Percentiles rank a stretch among this genome's conserved stretches.
Evolutionary conservation across 2,888 invertebrate genomes (phyloP).

Genomic region (Sinodicranocentrus sp.): DNA sequence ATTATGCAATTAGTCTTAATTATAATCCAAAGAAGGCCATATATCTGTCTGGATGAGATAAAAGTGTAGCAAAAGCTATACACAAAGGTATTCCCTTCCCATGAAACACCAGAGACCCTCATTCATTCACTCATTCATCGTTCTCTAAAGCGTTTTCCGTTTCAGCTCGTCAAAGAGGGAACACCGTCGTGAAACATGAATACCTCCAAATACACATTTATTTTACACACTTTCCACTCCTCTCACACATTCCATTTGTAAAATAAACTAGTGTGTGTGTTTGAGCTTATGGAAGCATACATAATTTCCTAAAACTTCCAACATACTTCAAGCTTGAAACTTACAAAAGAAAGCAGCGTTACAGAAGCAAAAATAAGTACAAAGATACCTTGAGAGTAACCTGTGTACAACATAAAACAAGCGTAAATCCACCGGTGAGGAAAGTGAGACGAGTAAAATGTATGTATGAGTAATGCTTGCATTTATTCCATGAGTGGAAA

Average conservation of each 20-base stretch:
- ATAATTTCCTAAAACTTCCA: not conserved
- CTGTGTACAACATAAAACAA: too few relatives aligned
- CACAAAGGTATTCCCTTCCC: not conserved
- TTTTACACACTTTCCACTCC: not conserved
- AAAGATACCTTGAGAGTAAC: too few relatives aligned
- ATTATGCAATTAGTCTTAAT: slow-evolving; percentile 76
- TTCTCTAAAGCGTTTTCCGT: slow-evolving; percentile 7
- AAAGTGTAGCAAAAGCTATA: not conserved
- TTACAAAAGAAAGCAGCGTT: too few relatives aligned
- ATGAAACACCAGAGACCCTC: too few relatives aligned
- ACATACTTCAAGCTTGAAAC: too few relatives aligned
- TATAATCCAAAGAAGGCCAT: slow-evolving; percentile 70
- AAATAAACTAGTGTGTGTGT: not conserved
- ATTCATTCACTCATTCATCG: slow-evolving; percentile 19
- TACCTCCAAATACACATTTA: not conserved
- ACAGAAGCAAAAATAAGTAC: too few relatives aligned
- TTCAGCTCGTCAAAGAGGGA: not conserved
- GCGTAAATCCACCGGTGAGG: too few relatives aligned
- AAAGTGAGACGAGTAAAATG: too few relatives aligned
- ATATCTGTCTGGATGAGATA: slow-evolving; percentile 61
- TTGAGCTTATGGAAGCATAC: not conserved
- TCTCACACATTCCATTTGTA: not conserved
- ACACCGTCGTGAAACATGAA: not conserved
- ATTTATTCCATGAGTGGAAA: too few relatives aligned
- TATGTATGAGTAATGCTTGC: too few relatives aligned